Conservation (phyloP, 1,140 invertebrate species). For the Micrasema minimum region DNA sequence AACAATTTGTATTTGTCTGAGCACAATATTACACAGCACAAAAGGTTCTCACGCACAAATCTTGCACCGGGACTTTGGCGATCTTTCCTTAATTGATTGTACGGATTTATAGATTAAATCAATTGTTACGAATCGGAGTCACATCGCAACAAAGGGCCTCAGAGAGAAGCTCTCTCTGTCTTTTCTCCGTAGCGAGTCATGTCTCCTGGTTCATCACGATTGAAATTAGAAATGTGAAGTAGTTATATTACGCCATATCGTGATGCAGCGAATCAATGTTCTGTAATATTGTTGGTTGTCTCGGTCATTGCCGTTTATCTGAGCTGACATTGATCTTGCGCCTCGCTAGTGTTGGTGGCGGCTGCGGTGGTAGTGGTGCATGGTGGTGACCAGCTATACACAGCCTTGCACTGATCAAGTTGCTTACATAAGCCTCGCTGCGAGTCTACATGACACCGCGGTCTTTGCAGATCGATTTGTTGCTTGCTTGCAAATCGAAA, state of each 20-base stretch:
- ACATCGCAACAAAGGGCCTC: constrained; percentile 18
- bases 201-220: constrained; percentile 44
- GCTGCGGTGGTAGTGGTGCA: not conserved
- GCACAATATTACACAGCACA: too few relatives aligned
- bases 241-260: constrained; percentile 43
- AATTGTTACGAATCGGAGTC: constrained; percentile 7
- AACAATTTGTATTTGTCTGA: too few relatives aligned
- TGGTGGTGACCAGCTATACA: not conserved
- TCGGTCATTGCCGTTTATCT: constrained; percentile 31
- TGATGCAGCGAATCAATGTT: constrained; percentile 43
- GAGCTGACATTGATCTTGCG: constrained; percentile 28
- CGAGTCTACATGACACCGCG: too few relatives aligned
- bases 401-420: not conserved
- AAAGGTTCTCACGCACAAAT: constrained; percentile 12
- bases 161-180: not conserved
- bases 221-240: constrained; percentile 42
- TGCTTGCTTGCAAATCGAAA: too few relatives aligned
- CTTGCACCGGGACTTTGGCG: not conserved
- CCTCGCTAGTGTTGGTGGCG: too few relatives aligned
- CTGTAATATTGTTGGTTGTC: constrained; percentile 11
- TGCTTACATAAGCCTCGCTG: too few relatives aligned
- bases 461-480: too few relatives aligned
- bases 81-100: not conserved
- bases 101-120: not conserved
- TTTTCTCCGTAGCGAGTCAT: constrained; percentile 33